A percentile compares a stretch with the other conserved stretches of the same genome.
These are phyloP conservation scores for Tetramorium parvispinum DNA, from an alignment of 1,140 invertebrate species.

Conservation along the genomic window DNA sequence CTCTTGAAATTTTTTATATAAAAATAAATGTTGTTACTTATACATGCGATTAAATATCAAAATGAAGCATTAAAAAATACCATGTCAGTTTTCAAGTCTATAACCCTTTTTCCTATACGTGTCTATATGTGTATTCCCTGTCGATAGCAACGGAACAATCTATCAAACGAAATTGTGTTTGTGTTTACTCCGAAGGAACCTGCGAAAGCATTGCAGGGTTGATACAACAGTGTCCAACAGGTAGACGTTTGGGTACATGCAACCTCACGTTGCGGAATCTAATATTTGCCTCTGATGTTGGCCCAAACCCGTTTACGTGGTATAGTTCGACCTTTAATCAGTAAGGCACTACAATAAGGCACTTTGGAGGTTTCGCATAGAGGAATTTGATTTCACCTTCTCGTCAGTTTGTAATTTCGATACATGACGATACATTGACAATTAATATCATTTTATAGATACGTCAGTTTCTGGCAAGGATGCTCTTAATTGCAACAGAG, in stretches of 20 bases:
- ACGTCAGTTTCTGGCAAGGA: background rate
- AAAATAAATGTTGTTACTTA: background rate
- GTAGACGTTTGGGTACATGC: constrained; percentile 27
- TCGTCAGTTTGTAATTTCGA: background rate
- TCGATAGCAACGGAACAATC: background rate
- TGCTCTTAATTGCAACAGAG: background rate
- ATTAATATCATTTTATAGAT: background rate
- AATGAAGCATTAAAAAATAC: background rate
- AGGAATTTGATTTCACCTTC: constrained; percentile 17
- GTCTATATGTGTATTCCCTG: background rate
- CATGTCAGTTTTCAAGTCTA: background rate
- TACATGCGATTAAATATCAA: background rate
- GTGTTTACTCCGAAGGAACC: background rate
- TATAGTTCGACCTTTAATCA: constrained; percentile 16
- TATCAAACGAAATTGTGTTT: constrained; percentile 39
- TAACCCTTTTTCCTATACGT: background rate
- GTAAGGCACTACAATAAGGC: constrained; percentile 12
- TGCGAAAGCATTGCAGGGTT: background rate
- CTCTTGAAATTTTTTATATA: background rate
- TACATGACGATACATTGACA: background rate
- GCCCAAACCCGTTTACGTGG: constrained; percentile 15
- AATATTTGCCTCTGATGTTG: constrained; percentile 29
- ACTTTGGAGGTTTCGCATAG: background rate
- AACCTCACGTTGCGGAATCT: background rate
- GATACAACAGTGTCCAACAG: constrained; percentile 55